Conservation (phyloP, 53 echinoderm and acorn worm genomes). For the Holothuria leucospilota region DNA sequence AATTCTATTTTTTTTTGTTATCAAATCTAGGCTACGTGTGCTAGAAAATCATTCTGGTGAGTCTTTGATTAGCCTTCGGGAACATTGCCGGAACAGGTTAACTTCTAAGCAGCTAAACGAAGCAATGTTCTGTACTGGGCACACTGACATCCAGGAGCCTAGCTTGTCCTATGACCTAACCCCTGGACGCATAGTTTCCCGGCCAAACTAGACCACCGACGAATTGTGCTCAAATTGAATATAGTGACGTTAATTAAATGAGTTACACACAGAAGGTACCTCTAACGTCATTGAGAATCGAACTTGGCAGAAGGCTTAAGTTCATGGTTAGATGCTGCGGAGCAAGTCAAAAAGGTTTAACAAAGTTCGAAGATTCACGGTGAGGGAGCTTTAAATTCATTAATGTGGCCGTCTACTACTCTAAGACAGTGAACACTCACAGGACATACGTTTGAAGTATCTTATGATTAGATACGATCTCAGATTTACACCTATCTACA, state of each 20-base stretch:
- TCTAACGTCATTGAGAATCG: constrained; percentile 26
- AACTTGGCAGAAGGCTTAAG: constrained; percentile 12
- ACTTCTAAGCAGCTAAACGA: no score
- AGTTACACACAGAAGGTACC: constrained; percentile 15
- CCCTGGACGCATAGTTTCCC: no score
- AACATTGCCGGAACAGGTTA: no score
- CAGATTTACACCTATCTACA: no score
- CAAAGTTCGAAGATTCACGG: background rate
- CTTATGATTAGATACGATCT: no score
- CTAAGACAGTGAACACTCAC: no score
- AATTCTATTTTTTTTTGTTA: no score
- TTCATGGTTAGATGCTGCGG: background rate
- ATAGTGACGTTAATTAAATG: constrained; percentile 24
- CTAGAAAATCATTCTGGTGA: no score
- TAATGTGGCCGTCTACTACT: no score
- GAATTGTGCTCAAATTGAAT: constrained; percentile 36
- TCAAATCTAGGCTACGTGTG: no score
- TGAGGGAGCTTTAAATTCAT: background rate
- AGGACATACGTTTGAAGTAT: no score
- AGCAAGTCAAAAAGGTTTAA: background rate
- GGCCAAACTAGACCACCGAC: constrained; percentile 25
- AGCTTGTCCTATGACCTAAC: background rate
- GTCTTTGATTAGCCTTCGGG: no score
- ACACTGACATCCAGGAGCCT: background rate
- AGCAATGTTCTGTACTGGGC: background rate